Evolutionary conservation across 2,888 invertebrate species (phyloP), one percentile per base, ranked within the genome.

Genomic region (Brachypterus glaber): DNA sequence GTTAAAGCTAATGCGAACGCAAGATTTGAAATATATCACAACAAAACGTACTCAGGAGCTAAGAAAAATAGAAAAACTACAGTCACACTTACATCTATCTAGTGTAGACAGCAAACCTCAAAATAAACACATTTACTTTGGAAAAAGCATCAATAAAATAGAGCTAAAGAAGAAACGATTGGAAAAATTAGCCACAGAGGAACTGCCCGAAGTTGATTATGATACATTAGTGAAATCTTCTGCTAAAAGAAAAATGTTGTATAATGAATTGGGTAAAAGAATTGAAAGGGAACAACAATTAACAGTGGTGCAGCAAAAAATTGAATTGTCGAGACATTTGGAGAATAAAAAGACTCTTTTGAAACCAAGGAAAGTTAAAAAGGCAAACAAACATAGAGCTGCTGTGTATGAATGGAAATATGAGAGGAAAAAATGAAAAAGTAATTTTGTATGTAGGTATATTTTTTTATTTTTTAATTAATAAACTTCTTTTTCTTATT

Each of bases 21-120:
- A 92, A 64, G 95, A 97, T 64, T 67, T 91, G 5, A 87, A 85
- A 51, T 98, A 97, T 38, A 74, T 97, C 9, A 74, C 78, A 21
- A 85, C 83, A 71, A 92, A 92, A 58, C 73, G 85, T 34, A 85
- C 82, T 2, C 76, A 88, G 21, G 95, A 95, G 64, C 68, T 75
- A 1, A 84, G 82, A 51, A 85, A 86, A 63, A 74, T 84, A 39
- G 76, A 80, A 43, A 76, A 76, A 48, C 64, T 89, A 17, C 82
- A 90, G 67, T 74, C 83, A 0, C 72, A 79, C 32, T 68, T 95
- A 11, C 91, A 95, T 60, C 73, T 92, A 69, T 74, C 89, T 1
- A 89, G 88, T 59, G 72, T 77, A 35, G 78, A 77, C 1, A 74
- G 79, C 36, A 64, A 73, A 26, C 73, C 75, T 0, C 67, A 71